Conservation (phyloP, 1,140 invertebrate genomes). For the Pissodes strobi region DNA sequence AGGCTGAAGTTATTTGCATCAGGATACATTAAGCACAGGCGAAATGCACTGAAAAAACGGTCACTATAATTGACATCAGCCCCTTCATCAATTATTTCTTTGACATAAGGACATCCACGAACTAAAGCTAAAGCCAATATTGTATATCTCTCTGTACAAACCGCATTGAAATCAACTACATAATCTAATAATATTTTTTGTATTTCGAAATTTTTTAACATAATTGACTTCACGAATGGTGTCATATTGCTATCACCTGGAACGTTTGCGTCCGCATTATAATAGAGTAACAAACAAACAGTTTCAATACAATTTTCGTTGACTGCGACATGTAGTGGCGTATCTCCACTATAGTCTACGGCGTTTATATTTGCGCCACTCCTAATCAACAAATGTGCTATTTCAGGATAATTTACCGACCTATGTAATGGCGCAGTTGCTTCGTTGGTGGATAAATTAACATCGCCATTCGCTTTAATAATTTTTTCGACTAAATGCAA, state of each 20-base stretch:
- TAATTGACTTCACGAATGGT: conserved; percentile 36
- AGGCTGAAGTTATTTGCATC: conserved; percentile 27
- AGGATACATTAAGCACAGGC: conserved; percentile 25
- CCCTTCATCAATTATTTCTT: conserved; percentile 32
- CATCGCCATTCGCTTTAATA: conserved; percentile 24
- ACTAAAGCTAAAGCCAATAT: conserved; percentile 26
- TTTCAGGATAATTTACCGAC: conserved; percentile 21
- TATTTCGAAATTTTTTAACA: conserved; percentile 12
- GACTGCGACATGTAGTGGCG: conserved; percentile 35
- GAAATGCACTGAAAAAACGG: conserved; percentile 1
- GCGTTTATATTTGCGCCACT: conserved; percentile 33
- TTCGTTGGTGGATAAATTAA: conserved; percentile 24
- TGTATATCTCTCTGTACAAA: conserved; percentile 8
- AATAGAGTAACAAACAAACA: conserved; percentile 40
- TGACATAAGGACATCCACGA: conserved; percentile 9
- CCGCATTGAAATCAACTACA: conserved; percentile 30
- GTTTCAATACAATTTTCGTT: conserved; percentile 22
- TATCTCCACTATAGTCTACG: conserved; percentile 32
- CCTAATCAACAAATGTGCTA: conserved; percentile 27
- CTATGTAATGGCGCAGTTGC: conserved; percentile 33
- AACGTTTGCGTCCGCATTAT: conserved; percentile 35
- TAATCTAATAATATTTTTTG: conserved; percentile 35
- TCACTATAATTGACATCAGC: conserved; percentile 28
- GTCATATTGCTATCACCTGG: conserved; percentile 23
- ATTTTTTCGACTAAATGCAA: conserved; percentile 13